Evolutionary conservation across 2,888 invertebrate genomes (phyloP).

Genomic region (Pterostichus niger): DNA sequence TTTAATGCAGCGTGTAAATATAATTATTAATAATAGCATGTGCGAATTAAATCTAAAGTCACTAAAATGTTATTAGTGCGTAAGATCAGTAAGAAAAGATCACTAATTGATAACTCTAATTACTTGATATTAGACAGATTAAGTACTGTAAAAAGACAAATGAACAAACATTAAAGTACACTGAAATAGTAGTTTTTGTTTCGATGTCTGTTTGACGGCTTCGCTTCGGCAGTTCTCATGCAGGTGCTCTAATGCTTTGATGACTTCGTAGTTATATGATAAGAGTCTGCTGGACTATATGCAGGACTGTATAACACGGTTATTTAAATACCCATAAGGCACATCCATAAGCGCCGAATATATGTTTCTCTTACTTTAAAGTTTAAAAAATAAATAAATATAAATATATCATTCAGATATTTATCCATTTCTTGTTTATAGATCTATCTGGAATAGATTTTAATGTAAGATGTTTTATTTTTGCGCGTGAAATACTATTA

Average conservation of each 20-base stretch:
- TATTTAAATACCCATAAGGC: constrained; percentile 64
- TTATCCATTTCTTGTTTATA: too few species aligned
- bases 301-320: constrained; percentile 31
- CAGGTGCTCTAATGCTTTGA: constrained; percentile 66
- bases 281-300: constrained; percentile 21
- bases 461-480: too few species aligned
- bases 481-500: too few species aligned
- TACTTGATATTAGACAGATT: constrained; percentile 3
- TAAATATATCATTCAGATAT: too few species aligned
- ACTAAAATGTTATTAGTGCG: background rate
- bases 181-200: constrained; percentile 22
- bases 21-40: constrained; percentile 26
- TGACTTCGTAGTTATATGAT: constrained; percentile 43
- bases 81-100: background rate
- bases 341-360: constrained; percentile 13
- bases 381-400: background rate
- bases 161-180: constrained; percentile 5
- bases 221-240: constrained; percentile 56
- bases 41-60: background rate
- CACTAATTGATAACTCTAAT: constrained; percentile 20
- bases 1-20: constrained; percentile 36
- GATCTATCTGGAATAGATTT: too few species aligned
- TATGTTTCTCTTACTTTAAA: background rate
- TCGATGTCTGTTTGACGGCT: constrained; percentile 39
- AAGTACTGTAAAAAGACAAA: constrained; percentile 29